Conservation (phyloP, 1,140 invertebrate species). For the Zaprionus inermis region DNA sequence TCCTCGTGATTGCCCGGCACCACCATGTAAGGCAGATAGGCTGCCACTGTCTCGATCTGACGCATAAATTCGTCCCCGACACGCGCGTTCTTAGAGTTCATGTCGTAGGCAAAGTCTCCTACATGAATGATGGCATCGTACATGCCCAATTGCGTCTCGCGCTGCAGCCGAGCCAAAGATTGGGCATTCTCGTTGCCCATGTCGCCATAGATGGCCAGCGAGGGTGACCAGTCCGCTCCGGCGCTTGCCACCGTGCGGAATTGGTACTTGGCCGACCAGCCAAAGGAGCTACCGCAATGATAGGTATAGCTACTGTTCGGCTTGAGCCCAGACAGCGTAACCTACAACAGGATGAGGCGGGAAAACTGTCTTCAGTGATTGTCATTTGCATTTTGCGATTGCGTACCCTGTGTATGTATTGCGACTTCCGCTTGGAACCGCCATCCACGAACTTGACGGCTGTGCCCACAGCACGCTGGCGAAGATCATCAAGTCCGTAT, state of each 20-base stretch:
- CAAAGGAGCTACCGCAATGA: conserved; percentile 91
- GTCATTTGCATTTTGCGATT: neutral
- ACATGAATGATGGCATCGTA: conserved; percentile 97
- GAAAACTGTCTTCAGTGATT: neutral
- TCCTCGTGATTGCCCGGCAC: conserved; percentile 97
- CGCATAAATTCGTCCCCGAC: conserved; percentile 96
- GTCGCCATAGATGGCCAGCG: conserved; percentile 95
- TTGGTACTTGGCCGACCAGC: conserved; percentile 92
- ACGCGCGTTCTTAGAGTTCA: conserved; percentile 91
- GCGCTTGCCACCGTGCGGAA: conserved; percentile 88
- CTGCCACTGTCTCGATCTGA: conserved; percentile 94
- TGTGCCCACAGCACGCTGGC: conserved; percentile 86
- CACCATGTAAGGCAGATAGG: conserved; percentile 96
- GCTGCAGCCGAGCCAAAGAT: conserved; percentile 91
- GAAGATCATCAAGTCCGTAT: conserved; percentile 86
- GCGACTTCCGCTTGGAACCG: conserved; percentile 87
- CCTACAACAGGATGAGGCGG: conserved; percentile 71
- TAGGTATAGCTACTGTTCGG: conserved; percentile 90
- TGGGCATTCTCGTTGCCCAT: conserved; percentile 96
- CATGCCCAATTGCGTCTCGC: conserved; percentile 90
- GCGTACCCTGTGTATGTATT: conserved; percentile 93
- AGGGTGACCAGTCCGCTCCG: conserved; percentile 89
- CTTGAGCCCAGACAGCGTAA: conserved; percentile 86
- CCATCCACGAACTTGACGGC: conserved; percentile 91
- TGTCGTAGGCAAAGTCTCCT: conserved; percentile 98